Base-by-base conservation (phyloP, 2,113 vertebrate genomes). In the Dipodomys merriami region DNA sequence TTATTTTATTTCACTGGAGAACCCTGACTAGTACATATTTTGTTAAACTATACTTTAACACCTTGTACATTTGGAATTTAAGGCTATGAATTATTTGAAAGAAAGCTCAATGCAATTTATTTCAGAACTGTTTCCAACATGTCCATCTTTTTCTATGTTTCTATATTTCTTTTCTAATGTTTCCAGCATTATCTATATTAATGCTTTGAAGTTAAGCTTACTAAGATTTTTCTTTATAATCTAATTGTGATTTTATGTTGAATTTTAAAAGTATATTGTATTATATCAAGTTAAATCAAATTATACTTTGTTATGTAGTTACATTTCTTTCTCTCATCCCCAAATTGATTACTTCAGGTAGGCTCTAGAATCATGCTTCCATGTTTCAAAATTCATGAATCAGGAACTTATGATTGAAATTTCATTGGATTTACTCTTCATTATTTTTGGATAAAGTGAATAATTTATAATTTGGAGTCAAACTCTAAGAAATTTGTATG, bases 361-460 rank as follows among this genome's bases (percentile, higher is more conserved):
- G 87, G 80, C 9, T 79, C 80, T 25, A 81, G 39, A 90, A 67
- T 67, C 39, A 35, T 72, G 53, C 62, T 67, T 27, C 25, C 3
- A 57, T 60, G 5, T 72, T 92, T 39, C 23, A 64, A 86, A 82
- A n/a, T 60, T 49, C 81, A 82, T 73, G 53, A 46, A 46, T 88
- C 18, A 39, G 60, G 64, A 29, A 18, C 23, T n/a, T 83, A 23
- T 69, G n/a, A 39, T 57, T 79, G 12, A 22, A 86, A n/a, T 83
- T 67, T 77, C 44, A 60, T 83, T 67, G 39, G 60, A 62, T 67
- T 15, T 88, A 23, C 11, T 88, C 23, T 6, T 77, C 15, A 73
- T 46, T 80, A 30, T 49, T 83, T 92, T 53, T 74, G 39, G 64
- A 72, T 6, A 69, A 93, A 94, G 73, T 62, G 44, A 73, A 72